Base-by-base conservation (phyloP, 2,113 vertebrate genomes). In the Neomonachus schauinslandi region DNA sequence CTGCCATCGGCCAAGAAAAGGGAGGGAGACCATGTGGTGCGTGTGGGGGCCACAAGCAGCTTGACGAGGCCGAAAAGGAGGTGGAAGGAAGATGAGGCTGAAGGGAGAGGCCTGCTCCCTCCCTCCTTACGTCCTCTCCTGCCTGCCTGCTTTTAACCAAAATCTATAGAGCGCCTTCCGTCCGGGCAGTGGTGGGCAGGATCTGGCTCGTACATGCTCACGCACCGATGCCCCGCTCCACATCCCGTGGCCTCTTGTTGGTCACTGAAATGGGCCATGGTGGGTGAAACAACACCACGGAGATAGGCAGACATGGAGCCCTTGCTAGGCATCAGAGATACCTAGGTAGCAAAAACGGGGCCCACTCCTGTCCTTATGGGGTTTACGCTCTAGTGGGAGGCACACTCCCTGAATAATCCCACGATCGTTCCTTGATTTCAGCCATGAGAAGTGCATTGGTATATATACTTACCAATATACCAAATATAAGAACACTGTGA, bases 21-120 rank as follows among this genome's bases (percentile, higher is more conserved):
- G 63, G 77, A 63, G 14, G 2, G 9, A 49, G 46, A 11, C 24
- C 1, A 0, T 0, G 1, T 1, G 3, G 63, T 28, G 33, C 26
- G 0, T 92, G 18, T 0, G 4, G 49, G 39, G 42, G 1, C 36
- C 18, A 4, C 55, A 9, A 9, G 42, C 2, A 19, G 51, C 84
- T 21, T 39, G 65, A 55, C 7, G 39, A 1, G 69, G 69, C 85
- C 15, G 15, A 2, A 3, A 22, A 36, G 26, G 67, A 18, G 36
- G 55, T 21, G n/a, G 10, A 24, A 69, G 49, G 88, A 31, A 81
- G 51, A 18, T 42, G 71, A 51, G n/a, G 28, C 69, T 14, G 12
- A 14, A 57, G 26, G 19, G 36, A 28, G 36, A 49, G 53, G 18
- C 15, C 59, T 5, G 36, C 3, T 28, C 16, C 22, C 36, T 15